phyloP scores from a whole-genome alignment of 2,113 vertebrate genomes.

The Corvus hawaiiensis region DNA sequence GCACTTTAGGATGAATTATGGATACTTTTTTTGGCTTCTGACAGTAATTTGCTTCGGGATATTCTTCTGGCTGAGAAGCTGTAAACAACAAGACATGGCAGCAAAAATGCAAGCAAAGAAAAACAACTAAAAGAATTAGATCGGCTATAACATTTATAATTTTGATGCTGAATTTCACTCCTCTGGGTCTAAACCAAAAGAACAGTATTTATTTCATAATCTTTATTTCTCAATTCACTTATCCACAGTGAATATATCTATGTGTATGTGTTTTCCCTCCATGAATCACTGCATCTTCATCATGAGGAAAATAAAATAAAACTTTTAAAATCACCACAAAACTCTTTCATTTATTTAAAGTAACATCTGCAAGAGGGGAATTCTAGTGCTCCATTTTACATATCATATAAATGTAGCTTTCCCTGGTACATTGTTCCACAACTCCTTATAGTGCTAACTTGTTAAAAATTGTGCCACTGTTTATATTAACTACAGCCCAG shows the following conservation, averaged over 20 bases:
- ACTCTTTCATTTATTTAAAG: background rate
- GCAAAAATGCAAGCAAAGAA: conserved; percentile 81
- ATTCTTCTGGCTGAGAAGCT: conserved; percentile 77
- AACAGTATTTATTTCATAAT: background rate
- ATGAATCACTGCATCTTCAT: background rate
- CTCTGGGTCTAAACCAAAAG: background rate
- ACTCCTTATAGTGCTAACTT: background rate
- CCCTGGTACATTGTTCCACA: background rate
- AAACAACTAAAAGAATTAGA: background rate
- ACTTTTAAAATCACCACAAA: background rate
- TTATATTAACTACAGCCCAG: background rate
- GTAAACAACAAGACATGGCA: conserved; percentile 76
- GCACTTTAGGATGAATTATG: conserved; percentile 79
- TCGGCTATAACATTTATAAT: background rate
- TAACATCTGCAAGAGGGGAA: background rate
- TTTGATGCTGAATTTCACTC: background rate
- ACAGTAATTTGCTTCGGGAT: conserved; percentile 76
- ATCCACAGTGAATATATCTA: background rate
- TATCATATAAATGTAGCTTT: background rate
- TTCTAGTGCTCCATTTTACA: background rate
- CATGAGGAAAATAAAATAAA: background rate
- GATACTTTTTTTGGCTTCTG: conserved; percentile 70
- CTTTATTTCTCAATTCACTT: background rate
- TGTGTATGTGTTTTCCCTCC: background rate
- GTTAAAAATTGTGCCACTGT: background rate